These are phyloP conservation scores for Ornithoptera alexandrae DNA, from an alignment of 2,888 invertebrate genomes.

Conservation along the genomic window DNA sequence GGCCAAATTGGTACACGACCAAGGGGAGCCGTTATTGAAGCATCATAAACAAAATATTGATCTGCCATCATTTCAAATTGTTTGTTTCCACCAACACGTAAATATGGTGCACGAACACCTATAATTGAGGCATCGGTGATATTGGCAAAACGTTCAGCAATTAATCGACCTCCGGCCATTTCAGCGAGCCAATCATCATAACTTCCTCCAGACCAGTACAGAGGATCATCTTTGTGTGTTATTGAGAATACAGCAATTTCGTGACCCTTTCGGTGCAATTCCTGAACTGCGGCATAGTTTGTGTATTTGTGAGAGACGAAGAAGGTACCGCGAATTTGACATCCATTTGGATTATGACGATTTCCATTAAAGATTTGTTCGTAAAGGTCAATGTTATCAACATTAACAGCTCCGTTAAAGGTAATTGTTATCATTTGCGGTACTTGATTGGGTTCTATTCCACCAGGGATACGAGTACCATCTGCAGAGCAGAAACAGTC, in stretches of 20 bases:
- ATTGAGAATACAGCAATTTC: conserved; percentile 95
- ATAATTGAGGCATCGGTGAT: conserved; percentile 95
- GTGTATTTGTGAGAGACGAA: conserved; percentile 96
- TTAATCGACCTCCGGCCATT: conserved; percentile 94
- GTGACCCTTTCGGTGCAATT: conserved; percentile 92
- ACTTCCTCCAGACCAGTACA: conserved; percentile 92
- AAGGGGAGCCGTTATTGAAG: conserved; percentile 94
- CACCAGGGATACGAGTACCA: conserved; percentile 92
- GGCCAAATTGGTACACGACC: conserved; percentile 97
- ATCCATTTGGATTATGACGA: conserved; percentile 92
- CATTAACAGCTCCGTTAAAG: conserved; percentile 95
- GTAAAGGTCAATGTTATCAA: conserved; percentile 95
- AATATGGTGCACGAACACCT: conserved; percentile 92
- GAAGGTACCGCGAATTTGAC: conserved; percentile 93
- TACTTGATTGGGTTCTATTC: conserved; percentile 89
- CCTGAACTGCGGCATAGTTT: conserved; percentile 94
- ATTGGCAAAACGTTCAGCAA: conserved; percentile 93
- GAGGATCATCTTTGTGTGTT: conserved; percentile 94
- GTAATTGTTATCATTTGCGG: conserved; percentile 96
- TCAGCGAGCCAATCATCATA: conserved; percentile 97
- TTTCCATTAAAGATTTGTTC: conserved; percentile 93
- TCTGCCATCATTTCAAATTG: conserved; percentile 99
- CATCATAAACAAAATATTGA: conserved; percentile 96
- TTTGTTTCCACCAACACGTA: conserved; percentile 94
- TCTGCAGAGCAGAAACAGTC: conserved; percentile 97